Evolutionary conservation across 2,888 invertebrate species (phyloP), one percentile per base, ranked within the genome.

Genomic region (Apamea crenata): DNA sequence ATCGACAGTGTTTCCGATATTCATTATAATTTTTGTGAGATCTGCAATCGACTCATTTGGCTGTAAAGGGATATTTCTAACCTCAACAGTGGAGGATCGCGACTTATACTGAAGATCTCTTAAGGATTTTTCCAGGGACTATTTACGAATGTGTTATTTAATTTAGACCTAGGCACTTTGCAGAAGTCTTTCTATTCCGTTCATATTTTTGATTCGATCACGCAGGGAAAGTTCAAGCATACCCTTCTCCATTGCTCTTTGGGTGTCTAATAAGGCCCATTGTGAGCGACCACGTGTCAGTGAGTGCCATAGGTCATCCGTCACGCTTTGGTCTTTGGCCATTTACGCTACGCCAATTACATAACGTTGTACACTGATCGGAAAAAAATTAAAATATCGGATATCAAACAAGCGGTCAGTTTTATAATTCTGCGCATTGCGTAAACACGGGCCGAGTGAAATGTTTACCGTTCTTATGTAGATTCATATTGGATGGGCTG

Each of bases 391-490:
- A 1, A 1, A 44, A 29, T 59, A 78, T 69, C 14, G 29, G 16
- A 65, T 69, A 69, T 79, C 53, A 78, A 63, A 65, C 40, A 67
- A 25, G 40, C 40, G 47, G 40, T 56, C 36, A 47, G 66, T 59
- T 59, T 40, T 59, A 67, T 50, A 73, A 67, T 32, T 61, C 66
- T 40, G 66, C 32, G 21, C 32, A 59, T 80, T 71, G 32, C 66
- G 73, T 73, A 80, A 80, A 80, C 66, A 80, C 50, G 25, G 59
- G 1, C 7, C 18, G 16, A 44, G 67, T 67, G 73, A 80, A 80
- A 73, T 80, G 80, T 80, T 80, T 80, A 80, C 72, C 66, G 59
- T 72, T 80, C 59, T 61, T 61, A 67, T 72, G 72, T 67, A 67
- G 16, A 73, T 80, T 72, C 32, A 40, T 59, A 80, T 1, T 50